These are phyloP conservation scores for Carcinoscorpius rotundicauda DNA, from an alignment of 1,140 invertebrate species.

Conservation along the genomic window DNA sequence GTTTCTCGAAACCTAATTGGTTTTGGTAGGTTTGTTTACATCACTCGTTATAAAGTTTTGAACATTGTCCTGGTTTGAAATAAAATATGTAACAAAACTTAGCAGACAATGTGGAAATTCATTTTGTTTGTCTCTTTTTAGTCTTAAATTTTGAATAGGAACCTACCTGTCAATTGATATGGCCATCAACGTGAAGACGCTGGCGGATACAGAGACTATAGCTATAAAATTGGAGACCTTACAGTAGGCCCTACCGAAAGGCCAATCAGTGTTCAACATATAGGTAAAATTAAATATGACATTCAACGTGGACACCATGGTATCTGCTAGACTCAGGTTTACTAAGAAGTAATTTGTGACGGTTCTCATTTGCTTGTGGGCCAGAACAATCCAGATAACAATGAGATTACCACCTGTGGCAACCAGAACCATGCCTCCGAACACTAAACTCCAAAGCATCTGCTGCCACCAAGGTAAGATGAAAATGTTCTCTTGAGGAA, in stretches of 20 bases:
- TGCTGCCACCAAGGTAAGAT: slow-evolving; percentile 65
- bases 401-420: slow-evolving; percentile 87
- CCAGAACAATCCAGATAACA: slow-evolving; percentile 88
- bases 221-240: slow-evolving; percentile 88
- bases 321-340: slow-evolving; percentile 84
- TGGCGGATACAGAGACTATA: slow-evolving; percentile 68
- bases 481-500: slow-evolving; percentile 35
- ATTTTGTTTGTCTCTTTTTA: too few species aligned
- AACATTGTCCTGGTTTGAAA: too few species aligned
- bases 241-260: slow-evolving; percentile 83
- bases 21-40: too few species aligned
- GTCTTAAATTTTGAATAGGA: too few species aligned
- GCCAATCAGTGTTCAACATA: slow-evolving; percentile 85
- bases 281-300: slow-evolving; percentile 88
- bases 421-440: slow-evolving; percentile 74
- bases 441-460: slow-evolving; percentile 44
- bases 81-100: too few species aligned
- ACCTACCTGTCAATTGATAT: slow-evolving; percentile 27
- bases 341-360: slow-evolving; percentile 93
- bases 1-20: too few species aligned
- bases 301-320: slow-evolving; percentile 81
- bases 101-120: too few species aligned
- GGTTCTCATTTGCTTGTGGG: slow-evolving; percentile 68
- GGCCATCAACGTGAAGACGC: slow-evolving; percentile 27
- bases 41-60: too few species aligned